Evolutionary conservation across 2,888 invertebrate species (phyloP).

Genomic region (Andrena fulva): DNA sequence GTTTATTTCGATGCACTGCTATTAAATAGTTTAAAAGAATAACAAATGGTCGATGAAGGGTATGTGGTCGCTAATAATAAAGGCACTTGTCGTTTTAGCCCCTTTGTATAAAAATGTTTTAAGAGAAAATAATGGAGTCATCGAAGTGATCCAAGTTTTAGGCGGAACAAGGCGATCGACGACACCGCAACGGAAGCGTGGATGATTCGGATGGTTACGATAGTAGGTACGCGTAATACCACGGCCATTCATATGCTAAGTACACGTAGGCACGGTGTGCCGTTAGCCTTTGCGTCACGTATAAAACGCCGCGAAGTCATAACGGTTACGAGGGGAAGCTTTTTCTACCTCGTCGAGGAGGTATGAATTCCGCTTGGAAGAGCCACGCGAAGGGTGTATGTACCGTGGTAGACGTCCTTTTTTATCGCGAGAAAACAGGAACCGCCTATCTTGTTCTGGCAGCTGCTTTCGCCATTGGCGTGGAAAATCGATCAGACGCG

Average conservation of each 20-base stretch:
- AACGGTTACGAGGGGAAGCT: constrained; percentile 65
- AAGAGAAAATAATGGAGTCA: neutral
- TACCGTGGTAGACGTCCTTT: constrained; percentile 44
- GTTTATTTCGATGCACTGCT: no score
- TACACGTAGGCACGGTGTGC: constrained; percentile 42
- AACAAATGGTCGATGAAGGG: no score
- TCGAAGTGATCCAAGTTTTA: neutral
- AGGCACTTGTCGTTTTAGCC: neutral
- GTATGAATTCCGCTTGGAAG: constrained; percentile 61
- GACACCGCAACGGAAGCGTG: constrained; percentile 19
- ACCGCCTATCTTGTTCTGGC: constrained; percentile 59
- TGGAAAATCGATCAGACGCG: constrained; percentile 49
- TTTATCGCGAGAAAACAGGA: constrained; percentile 54
- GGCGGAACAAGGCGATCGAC: neutral
- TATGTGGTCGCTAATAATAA: no score
- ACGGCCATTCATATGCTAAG: constrained; percentile 57
- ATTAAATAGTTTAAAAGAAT: no score
- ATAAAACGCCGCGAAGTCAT: constrained; percentile 67
- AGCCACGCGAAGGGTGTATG: constrained; percentile 55
- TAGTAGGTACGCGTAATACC: constrained; percentile 38
- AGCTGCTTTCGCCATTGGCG: constrained; percentile 49
- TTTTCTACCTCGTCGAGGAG: constrained; percentile 58
- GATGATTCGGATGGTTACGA: constrained; percentile 33
- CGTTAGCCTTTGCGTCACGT: constrained; percentile 61
- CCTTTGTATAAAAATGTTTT: neutral